phyloP scores from a whole-genome alignment of 2,888 invertebrate species.

The Vannuccia rotundouncinata region DNA sequence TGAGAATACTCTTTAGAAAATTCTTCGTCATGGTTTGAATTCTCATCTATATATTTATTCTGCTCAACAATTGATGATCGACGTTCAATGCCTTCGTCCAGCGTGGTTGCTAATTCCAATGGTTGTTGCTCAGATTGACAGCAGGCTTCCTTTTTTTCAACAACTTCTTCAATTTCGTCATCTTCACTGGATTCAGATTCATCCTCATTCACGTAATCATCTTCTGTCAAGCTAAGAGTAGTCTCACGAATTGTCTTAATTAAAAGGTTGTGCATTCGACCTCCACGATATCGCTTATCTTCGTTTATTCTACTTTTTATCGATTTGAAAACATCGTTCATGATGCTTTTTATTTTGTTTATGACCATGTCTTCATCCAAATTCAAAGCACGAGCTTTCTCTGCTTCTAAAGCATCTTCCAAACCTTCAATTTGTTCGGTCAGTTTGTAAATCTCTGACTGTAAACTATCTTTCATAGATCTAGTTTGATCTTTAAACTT shows the following conservation, averaged over 20 bases:
- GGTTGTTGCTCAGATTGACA: background rate
- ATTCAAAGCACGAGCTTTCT: background rate
- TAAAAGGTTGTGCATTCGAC: background rate
- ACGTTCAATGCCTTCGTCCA: no score
- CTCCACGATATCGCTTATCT: background rate
- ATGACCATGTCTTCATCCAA: background rate
- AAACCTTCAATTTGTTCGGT: background rate
- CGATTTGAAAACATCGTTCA: background rate
- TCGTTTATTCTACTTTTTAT: background rate
- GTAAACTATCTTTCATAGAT: background rate
- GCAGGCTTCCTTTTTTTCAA: slow-evolving; percentile 4
- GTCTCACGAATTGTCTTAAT: background rate
- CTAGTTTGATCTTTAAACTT: background rate
- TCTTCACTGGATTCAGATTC: background rate
- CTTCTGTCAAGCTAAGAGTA: background rate
- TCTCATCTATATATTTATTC: background rate
- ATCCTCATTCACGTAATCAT: background rate
- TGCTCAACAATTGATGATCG: no score
- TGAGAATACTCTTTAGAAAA: background rate
- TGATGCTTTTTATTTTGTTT: background rate
- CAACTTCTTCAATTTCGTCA: background rate
- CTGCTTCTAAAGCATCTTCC: background rate
- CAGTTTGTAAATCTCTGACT: background rate
- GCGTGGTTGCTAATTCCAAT: background rate
- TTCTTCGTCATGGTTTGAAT: background rate